Conservation (phyloP, 1,140 invertebrate genomes). For the Hycleus phaleratus region DNA sequence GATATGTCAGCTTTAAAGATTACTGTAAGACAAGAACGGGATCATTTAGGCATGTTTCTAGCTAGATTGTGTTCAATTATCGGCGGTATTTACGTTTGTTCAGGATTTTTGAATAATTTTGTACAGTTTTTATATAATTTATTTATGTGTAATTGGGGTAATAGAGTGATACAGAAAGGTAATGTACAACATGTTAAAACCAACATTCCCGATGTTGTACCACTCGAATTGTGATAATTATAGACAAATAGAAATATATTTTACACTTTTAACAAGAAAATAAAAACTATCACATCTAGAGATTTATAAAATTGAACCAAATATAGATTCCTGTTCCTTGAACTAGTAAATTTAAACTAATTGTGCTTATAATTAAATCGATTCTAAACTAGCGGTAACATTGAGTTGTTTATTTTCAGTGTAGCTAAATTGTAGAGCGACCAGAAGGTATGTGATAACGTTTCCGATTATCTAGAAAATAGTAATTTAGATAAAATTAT, state of each 20-base stretch:
- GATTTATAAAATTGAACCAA: too few relatives aligned
- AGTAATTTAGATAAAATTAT: not conserved
- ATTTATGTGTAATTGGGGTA: conserved; percentile 34
- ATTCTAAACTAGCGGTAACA: too few relatives aligned
- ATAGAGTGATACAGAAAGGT: conserved; percentile 7
- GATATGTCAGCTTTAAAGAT: conserved; percentile 85
- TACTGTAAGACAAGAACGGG: conserved; percentile 72
- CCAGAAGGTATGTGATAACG: not conserved
- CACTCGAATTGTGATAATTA: conserved; percentile 13
- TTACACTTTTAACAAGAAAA: not conserved
- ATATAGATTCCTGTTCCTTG: too few relatives aligned
- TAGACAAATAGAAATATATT: not conserved
- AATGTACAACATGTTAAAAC: not conserved
- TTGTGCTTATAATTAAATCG: not conserved
- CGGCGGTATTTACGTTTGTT: conserved; percentile 84
- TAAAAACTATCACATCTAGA: not conserved
- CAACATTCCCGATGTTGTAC: conserved; percentile 15
- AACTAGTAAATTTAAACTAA: too few relatives aligned
- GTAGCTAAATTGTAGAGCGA: not conserved
- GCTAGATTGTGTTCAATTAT: conserved; percentile 82
- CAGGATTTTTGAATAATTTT: conserved; percentile 49
- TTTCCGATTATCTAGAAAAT: not conserved
- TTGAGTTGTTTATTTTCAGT: too few relatives aligned
- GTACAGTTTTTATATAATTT: conserved; percentile 41
- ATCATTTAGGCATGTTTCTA: conserved; percentile 70